Evolutionary conservation across 2,797 vertebrate genomes (phyloP).

Genomic region (Cossypha dichroa): DNA sequence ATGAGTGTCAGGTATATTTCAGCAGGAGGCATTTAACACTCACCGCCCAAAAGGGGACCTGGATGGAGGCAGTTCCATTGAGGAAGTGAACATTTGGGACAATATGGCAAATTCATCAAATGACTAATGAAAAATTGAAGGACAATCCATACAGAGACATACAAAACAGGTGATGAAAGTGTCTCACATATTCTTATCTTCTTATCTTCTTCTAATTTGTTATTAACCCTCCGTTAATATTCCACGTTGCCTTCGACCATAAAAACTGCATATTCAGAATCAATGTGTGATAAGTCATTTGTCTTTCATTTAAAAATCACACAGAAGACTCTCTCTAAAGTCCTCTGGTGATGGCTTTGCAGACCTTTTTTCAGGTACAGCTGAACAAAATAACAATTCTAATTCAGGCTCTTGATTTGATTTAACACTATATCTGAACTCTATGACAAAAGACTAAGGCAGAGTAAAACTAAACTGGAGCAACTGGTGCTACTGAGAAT

Average conservation of each 20-base stretch:
- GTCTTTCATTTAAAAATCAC: background rate
- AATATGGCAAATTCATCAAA: background rate
- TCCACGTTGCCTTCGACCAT: fast-evolving
- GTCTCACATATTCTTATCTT: background rate
- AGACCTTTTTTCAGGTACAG: background rate
- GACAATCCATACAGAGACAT: background rate
- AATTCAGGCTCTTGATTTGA: background rate
- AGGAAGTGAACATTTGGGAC: background rate
- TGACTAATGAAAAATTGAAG: background rate
- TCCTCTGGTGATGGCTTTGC: background rate
- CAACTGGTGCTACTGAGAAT: background rate
- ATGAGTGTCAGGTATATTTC: background rate
- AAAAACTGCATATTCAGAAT: background rate
- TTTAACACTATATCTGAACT: background rate
- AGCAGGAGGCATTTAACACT: background rate
- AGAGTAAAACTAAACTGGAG: background rate
- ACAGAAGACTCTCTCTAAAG: background rate
- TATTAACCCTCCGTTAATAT: background rate
- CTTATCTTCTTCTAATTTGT: background rate
- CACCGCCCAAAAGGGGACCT: background rate
- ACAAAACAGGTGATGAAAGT: background rate
- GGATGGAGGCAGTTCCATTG: background rate
- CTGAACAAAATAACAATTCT: background rate
- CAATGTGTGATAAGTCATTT: background rate
- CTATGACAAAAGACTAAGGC: background rate